These are phyloP conservation scores for Adela reaumurella DNA, from an alignment of 2,888 invertebrate species.

Conservation along the genomic window DNA sequence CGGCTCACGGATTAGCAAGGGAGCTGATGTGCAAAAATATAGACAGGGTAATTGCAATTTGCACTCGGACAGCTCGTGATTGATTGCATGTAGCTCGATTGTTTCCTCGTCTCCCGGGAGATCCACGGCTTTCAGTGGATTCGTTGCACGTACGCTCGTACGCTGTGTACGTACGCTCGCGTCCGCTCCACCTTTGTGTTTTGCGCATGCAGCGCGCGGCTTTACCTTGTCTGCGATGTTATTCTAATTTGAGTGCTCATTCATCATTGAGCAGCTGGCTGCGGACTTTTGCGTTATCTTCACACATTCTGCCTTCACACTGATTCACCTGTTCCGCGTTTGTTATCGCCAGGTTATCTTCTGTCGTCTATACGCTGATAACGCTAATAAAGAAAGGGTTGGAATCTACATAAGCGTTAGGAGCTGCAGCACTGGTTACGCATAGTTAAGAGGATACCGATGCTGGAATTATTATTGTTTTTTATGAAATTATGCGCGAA, in stretches of 20 bases:
- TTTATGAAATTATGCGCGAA: too few relatives aligned
- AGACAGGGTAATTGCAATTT: background rate
- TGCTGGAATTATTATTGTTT: too few relatives aligned
- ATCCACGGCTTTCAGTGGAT: background rate
- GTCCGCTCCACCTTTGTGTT: background rate
- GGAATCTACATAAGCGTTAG: too few relatives aligned
- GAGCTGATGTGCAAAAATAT: background rate
- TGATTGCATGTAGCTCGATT: background rate
- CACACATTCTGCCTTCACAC: too few relatives aligned
- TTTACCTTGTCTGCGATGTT: background rate
- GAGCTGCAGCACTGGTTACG: background rate
- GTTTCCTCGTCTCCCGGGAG: background rate
- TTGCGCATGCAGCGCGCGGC: background rate
- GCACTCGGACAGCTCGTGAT: background rate
- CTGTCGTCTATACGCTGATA: too few relatives aligned
- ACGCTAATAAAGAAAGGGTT: too few relatives aligned
- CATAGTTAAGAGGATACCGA: background rate
- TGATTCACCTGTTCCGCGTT: too few relatives aligned
- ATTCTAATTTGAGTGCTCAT: background rate
- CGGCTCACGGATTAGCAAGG: background rate
- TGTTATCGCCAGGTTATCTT: too few relatives aligned
- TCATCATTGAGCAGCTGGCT: background rate
- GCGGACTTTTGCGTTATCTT: too few relatives aligned
- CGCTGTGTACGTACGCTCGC: too few relatives aligned
- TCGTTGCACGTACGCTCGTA: background rate